Percentiles rank a stretch among this genome's conserved stretches.
Evolutionary conservation across 2,113 vertebrate species (phyloP).

Genomic region (Spermophilus dauricus): DNA sequence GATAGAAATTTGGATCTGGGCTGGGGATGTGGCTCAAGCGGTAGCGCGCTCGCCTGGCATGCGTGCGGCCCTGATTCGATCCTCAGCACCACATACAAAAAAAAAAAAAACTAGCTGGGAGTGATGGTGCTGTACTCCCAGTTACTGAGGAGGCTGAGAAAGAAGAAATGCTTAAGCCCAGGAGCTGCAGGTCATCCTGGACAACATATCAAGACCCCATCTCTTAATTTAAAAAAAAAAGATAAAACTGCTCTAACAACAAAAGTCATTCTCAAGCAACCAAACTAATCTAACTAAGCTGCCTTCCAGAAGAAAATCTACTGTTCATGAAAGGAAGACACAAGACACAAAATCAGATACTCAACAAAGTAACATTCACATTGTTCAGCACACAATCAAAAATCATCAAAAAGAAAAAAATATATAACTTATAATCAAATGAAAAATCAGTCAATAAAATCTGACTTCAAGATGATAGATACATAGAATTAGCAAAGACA

Average conservation of each 20-base stretch:
- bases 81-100: too few relatives aligned
- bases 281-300: background rate
- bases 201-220: background rate
- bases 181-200: background rate
- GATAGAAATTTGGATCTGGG: background rate
- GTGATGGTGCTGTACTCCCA: background rate
- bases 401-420: constrained; percentile 4
- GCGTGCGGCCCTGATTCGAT: too few relatives aligned
- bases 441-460: constrained; percentile 13
- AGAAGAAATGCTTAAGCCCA: background rate
- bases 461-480: background rate
- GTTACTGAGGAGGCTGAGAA: background rate
- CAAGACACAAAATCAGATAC: background rate
- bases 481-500: background rate
- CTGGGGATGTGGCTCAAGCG: too few relatives aligned
- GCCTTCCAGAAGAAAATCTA: constrained; percentile 1
- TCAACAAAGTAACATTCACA: constrained; percentile 8
- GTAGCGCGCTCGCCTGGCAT: too few relatives aligned
- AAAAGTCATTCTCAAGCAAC: background rate
- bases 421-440: background rate
- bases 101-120: background rate
- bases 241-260: background rate
- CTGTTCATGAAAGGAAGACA: background rate
- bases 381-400: background rate
- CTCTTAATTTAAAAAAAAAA: background rate